These are phyloP conservation scores for Cryptops parisi DNA, from an alignment of 2,888 invertebrate genomes.

Conservation along the genomic window DNA sequence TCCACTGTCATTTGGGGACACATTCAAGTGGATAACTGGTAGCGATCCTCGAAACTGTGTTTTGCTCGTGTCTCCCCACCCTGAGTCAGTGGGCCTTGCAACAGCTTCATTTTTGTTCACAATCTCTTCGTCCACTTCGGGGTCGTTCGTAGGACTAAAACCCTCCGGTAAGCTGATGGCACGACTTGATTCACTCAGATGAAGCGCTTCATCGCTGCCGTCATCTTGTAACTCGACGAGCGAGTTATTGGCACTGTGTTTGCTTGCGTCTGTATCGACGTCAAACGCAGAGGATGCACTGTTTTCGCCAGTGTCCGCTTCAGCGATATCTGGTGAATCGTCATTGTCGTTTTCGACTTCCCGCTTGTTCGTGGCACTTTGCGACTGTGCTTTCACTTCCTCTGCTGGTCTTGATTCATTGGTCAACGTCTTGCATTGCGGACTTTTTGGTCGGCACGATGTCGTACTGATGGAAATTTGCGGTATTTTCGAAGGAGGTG, in stretches of 20 bases:
- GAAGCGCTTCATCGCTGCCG: constrained; percentile 5
- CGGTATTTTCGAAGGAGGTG: no score
- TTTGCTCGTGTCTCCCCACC: constrained; percentile 12
- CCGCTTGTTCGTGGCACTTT: neutral
- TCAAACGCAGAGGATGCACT: constrained; percentile 5
- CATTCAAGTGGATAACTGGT: constrained; percentile 12
- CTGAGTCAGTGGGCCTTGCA: constrained; percentile 11
- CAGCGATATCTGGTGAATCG: neutral
- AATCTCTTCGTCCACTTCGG: neutral
- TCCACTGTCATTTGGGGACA: constrained; percentile 1
- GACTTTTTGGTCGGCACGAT: neutral
- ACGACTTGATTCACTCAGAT: constrained; percentile 6
- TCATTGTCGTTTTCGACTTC: neutral
- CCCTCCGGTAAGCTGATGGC: constrained; percentile 12
- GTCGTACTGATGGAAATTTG: neutral
- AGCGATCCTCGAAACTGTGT: constrained; percentile 13
- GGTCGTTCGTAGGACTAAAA: constrained; percentile 4
- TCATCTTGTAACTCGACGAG: neutral
- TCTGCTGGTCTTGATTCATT: neutral
- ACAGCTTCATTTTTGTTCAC: neutral
- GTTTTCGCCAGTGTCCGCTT: neutral
- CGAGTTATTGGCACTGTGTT: neutral
- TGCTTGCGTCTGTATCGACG: neutral
- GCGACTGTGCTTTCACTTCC: neutral
- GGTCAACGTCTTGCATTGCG: neutral